Conservation (phyloP, 2,888 invertebrate species). For the Drosophila borealis region DNA sequence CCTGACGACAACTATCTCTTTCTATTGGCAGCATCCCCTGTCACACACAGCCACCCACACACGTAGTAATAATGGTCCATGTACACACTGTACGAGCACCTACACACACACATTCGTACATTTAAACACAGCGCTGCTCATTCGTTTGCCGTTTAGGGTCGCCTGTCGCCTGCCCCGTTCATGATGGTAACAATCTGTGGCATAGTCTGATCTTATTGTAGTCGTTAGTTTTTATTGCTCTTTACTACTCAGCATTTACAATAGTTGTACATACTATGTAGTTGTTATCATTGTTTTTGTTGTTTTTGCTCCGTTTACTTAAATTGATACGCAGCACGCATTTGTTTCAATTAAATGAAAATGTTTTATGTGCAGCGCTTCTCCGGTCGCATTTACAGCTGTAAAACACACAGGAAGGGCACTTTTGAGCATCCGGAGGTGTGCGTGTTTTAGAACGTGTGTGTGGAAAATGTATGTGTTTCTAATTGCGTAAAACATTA, state of each 20-base stretch:
- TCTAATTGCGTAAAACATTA: constrained; percentile 40
- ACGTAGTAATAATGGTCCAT: constrained; percentile 42
- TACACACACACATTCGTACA: constrained; percentile 16
- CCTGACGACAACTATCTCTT: constrained; percentile 35
- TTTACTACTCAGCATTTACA: constrained; percentile 44
- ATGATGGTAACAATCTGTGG: constrained; percentile 62
- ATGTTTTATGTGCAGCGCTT: constrained; percentile 65
- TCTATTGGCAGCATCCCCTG: constrained; percentile 20
- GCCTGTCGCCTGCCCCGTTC: constrained; percentile 32
- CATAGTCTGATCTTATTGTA: constrained; percentile 58
- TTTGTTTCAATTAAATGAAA: constrained; percentile 80
- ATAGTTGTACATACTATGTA: constrained; percentile 30
- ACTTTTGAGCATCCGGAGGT: constrained; percentile 33
- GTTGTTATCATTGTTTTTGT: constrained; percentile 21
- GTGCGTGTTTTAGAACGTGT: constrained; percentile 8
- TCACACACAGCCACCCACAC: constrained; percentile 5
- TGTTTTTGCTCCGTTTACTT: constrained; percentile 46
- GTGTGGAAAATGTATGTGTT: constrained; percentile 29
- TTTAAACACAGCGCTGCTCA: constrained; percentile 20
- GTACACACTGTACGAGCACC: constrained; percentile 19
- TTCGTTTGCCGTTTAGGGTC: constrained; percentile 50
- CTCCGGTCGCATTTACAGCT: constrained; percentile 45
- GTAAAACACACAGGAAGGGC: constrained; percentile 59
- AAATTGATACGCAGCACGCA: constrained; percentile 81
- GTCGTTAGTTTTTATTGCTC: constrained; percentile 66